Evolutionary conservation across 2,888 invertebrate genomes (phyloP), one percentile per base, ranked within the genome.

Genomic region (Scaeva pyrastri): DNA sequence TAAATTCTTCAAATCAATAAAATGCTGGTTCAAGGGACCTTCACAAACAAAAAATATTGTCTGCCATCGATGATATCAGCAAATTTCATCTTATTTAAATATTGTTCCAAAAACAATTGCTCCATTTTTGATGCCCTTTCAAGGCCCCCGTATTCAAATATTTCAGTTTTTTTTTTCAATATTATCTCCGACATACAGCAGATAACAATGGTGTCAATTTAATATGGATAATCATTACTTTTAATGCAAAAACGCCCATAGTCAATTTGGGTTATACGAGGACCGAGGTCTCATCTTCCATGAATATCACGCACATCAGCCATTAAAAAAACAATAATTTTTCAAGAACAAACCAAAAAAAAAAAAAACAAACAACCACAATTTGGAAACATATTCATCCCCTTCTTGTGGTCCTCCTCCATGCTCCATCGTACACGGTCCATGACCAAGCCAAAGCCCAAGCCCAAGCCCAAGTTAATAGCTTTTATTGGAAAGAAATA

Each of bases 231-330:
- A 43, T 21, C 5, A 48, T 7, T 14, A 31, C 26, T 31, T 64
- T 12, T 31, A 31, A 64, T 45, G 68, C 68, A 56, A 74, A n/a
- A 62, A 31, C 79, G 56, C 70, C 79, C 74, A 36, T 36, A 70
- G 60, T 64, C 78, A 45, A 31, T 50, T 83, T 45, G 56, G 41
- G 39, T 14, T n/a, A 6, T n/a, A n/a, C n/a, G n/a, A n/a, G 31
- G 19, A 41, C 8, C n/a, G n/a, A 31, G 31, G 5, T 8, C 55
- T 50, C 64, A 79, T 84, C 70, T 58, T 50, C 74, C 50, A 84
- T 79, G 79, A 70, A 84, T 58, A 75, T 74, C 83, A 84, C 79
- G 79, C 68, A 84, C 62, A 64, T 21, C 36, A 79, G 70, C 70
- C 73, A 74, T 78, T 78, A 43, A 55, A 60, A 12, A 14, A 41